These are phyloP conservation scores for Leptocoma aspasia DNA, from an alignment of 2,113 vertebrate genomes.

Conservation along the genomic window DNA sequence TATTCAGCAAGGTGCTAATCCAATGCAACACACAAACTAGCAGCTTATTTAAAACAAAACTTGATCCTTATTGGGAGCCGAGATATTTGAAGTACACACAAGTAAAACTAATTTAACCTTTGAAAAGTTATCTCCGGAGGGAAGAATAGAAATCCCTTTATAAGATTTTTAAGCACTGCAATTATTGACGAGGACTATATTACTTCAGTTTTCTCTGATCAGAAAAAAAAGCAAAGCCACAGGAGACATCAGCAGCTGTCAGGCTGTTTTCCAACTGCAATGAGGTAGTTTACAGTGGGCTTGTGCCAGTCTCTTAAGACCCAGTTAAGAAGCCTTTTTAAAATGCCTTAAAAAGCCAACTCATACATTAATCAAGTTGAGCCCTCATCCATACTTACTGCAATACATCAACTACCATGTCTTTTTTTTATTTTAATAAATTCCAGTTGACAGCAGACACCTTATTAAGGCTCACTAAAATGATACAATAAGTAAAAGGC, in stretches of 20 bases:
- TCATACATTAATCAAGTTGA: constrained; percentile 89
- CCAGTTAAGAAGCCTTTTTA: constrained; percentile 86
- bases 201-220: constrained; percentile 80
- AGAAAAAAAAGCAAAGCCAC: constrained; percentile 70
- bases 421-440: constrained; percentile 80
- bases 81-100: constrained; percentile 74
- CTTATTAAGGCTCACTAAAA: constrained; percentile 86
- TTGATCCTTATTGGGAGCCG: constrained; percentile 58
- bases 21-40: constrained; percentile 67
- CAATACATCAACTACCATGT: constrained; percentile 89
- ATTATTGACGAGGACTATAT: constrained; percentile 82
- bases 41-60: constrained; percentile 76
- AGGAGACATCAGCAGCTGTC: constrained; percentile 78
- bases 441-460: constrained; percentile 84
- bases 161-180: constrained; percentile 84
- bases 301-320: constrained; percentile 79
- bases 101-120: constrained; percentile 84
- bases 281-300: constrained; percentile 80
- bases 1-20: constrained; percentile 41
- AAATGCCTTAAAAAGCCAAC: constrained; percentile 84
- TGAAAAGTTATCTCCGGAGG: constrained; percentile 78
- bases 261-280: constrained; percentile 79
- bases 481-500: constrained; percentile 83
- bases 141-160: constrained; percentile 76
- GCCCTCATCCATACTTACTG: constrained; percentile 80